phyloP scores from a whole-genome alignment of 2,113 vertebrate species.

The Corvus hawaiiensis region DNA sequence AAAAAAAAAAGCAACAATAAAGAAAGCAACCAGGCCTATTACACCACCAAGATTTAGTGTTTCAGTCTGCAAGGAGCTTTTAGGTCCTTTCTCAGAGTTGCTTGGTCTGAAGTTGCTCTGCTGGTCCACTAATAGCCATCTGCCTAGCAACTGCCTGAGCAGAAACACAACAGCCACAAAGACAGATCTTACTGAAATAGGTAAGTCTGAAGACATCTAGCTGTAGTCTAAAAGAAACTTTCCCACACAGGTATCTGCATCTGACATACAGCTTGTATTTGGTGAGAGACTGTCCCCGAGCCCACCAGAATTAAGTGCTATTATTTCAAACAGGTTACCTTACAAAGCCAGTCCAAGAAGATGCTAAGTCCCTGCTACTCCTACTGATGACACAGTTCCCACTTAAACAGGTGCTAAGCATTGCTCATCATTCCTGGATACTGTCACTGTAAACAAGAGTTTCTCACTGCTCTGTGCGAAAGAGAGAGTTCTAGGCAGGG shows the following conservation, averaged over 20 bases:
- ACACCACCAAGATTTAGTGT: not conserved
- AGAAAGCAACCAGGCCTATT: not conserved
- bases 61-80: not conserved
- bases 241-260: not conserved
- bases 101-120: not conserved
- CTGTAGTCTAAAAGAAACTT: not conserved
- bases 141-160: not conserved
- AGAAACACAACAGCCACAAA: not conserved
- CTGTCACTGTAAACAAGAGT: not conserved
- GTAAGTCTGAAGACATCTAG: not conserved
- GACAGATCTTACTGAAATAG: not conserved
- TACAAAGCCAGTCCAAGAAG: not conserved
- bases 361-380: not conserved
- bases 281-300: not conserved
- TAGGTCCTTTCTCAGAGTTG: not conserved
- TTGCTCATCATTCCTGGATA: not conserved
- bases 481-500: not conserved
- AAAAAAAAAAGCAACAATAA: not conserved
- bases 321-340: not conserved
- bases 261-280: not conserved
- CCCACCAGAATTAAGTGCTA: not conserved
- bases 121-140: not conserved
- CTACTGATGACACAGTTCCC: not conserved
- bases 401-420: not conserved
- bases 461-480: not conserved